These are phyloP conservation scores for Trachops cirrhosus DNA, from an alignment of 2,797 vertebrate genomes.

Conservation along the genomic window DNA sequence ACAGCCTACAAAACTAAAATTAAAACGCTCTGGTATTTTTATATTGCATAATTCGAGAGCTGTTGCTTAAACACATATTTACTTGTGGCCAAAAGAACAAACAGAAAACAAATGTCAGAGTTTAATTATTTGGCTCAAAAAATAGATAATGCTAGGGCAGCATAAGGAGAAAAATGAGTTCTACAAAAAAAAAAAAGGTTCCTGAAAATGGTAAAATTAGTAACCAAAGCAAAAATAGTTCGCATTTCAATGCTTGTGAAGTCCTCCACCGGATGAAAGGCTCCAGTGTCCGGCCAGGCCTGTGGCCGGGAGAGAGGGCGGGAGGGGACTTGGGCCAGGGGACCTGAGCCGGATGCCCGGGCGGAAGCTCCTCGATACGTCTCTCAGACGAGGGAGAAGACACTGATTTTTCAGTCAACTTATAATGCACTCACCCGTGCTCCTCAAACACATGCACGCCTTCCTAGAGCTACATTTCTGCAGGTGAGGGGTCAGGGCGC, in stretches of 20 bases:
- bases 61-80: conserved; percentile 18
- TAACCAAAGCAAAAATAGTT: background rate
- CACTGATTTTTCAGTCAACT: background rate
- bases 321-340: background rate
- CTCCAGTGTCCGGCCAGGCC: no score
- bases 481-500: accelerated
- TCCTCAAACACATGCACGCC: background rate
- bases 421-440: background rate
- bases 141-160: background rate
- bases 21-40: conserved; percentile 42
- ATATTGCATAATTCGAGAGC: conserved; percentile 13
- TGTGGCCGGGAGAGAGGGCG: background rate
- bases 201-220: background rate
- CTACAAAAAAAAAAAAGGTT: background rate
- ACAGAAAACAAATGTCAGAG: conserved; percentile 34
- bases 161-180: background rate
- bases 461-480: background rate
- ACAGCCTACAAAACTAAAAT: conserved; percentile 20
- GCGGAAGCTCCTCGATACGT: accelerated
- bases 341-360: background rate
- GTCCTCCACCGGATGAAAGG: background rate
- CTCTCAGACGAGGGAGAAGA: background rate
- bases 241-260: background rate
- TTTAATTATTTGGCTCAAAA: conserved; percentile 51
- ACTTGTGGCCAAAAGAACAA: conserved; percentile 49